Base-by-base conservation (phyloP, 2,888 invertebrate species). In the Alloscopus bannaensis region DNA sequence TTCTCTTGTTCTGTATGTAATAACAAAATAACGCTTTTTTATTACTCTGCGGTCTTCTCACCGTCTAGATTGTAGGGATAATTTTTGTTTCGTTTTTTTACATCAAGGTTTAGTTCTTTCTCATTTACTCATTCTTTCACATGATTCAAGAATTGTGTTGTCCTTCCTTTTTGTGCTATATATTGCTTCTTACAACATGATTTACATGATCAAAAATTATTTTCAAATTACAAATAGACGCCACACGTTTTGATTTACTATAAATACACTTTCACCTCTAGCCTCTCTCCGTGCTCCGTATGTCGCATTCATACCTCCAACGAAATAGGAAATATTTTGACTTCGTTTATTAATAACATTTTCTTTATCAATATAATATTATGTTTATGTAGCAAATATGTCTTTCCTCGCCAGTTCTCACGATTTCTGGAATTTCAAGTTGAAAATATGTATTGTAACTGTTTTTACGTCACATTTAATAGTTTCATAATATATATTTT, bases 371-470 rank as follows among this genome's bases (percentile, higher is more conserved):
- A 18, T 45, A 45, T 36, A 40, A 50, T 50, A 16, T 16, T 29
- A 29, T 59, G 31, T 59, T 13, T 6, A 28, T 66, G 31, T 62
- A 60, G 50, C 64, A 57, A 66, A 75, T 70, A 70, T 75, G 66
- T 75, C 75, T 75, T 66, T 75, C 75, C 59, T 75, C 60, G 42
- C 75, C 52, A 75, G 66, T 66, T 75, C 66, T 59, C 40, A 66
- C 52, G 59, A 75, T 66, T 73, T 68, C 68, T 75, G 45, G 66
- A 66, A 75, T 59, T 66, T 75, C 57, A 50, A 73, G 75, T 66
- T 75, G 71, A 71, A 71, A 71, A 71, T 71, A 71, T 71, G 50
- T 36, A 18, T 45, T 57, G 57, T 57, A 42, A 22, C 71, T 71
- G 71, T 71, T 42, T 59, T 66, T 55, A 42, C 26, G 50, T 66